These are phyloP conservation scores for Zaprionus tsacasi DNA, from an alignment of 1,140 invertebrate species.

Conservation along the genomic window DNA sequence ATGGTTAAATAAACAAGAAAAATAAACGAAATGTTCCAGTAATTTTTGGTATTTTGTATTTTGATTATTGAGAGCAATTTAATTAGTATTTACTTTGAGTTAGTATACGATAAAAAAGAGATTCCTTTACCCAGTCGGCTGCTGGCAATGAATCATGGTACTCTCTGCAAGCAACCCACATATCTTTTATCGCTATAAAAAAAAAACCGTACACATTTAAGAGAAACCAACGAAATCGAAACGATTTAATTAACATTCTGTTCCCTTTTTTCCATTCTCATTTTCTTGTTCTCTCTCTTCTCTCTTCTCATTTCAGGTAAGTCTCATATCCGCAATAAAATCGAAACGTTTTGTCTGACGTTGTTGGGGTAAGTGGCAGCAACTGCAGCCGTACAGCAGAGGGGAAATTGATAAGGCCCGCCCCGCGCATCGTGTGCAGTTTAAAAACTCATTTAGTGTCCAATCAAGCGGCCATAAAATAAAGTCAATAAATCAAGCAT, in stretches of 20 bases:
- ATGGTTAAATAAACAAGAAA: no score
- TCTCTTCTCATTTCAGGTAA: slow-evolving; percentile 69
- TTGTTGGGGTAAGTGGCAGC: slow-evolving; percentile 46
- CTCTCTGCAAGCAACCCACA: not conserved
- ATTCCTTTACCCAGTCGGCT: no score
- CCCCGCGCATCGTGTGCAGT: slow-evolving; percentile 76
- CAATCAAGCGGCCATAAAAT: slow-evolving; percentile 81
- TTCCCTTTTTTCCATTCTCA: not conserved
- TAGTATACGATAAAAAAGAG: no score
- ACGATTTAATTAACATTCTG: slow-evolving; percentile 78
- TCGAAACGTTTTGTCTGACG: slow-evolving; percentile 78
- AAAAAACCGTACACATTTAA: slow-evolving; percentile 22
- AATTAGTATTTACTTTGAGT: no score
- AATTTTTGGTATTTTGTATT: no score
- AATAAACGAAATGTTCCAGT: no score
- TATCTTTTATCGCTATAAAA: slow-evolving; percentile 46
- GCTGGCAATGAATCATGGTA: not conserved
- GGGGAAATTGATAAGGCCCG: slow-evolving; percentile 71
- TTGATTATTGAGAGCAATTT: no score
- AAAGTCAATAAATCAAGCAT: slow-evolving; percentile 82
- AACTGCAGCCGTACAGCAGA: slow-evolving; percentile 17
- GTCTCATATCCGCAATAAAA: slow-evolving; percentile 65
- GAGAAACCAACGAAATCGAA: not conserved
- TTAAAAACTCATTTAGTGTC: slow-evolving; percentile 82
- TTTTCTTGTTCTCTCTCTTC: slow-evolving; percentile 23